Evolutionary conservation across 2,888 invertebrate genomes (phyloP).

Genomic region (Chymomyza fuscimana): DNA sequence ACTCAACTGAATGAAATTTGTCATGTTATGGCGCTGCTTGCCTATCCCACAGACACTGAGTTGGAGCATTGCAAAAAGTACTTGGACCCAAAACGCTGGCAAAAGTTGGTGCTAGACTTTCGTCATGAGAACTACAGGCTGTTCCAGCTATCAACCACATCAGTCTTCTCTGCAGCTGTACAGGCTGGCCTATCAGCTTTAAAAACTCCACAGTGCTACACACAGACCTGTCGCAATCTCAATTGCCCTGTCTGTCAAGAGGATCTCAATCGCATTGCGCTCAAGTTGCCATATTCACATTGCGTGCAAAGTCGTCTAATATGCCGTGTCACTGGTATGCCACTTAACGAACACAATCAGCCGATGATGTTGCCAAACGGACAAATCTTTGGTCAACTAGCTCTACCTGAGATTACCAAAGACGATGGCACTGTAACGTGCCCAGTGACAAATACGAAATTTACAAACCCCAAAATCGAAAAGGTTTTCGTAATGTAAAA

Average conservation of each 20-base stretch:
- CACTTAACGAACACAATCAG: constrained; percentile 98
- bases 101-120: constrained; percentile 92
- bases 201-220: constrained; percentile 94
- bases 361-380: constrained; percentile 99
- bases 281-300: constrained; percentile 94
- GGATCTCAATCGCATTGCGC: constrained; percentile 92
- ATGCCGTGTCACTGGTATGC: constrained; percentile 93
- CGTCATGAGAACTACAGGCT: constrained; percentile 95
- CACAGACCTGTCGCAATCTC: constrained; percentile 86
- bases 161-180: constrained; percentile 91
- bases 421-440: constrained; percentile 96
- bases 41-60: constrained; percentile 91
- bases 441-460: constrained; percentile 95
- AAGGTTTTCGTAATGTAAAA: constrained; percentile 97
- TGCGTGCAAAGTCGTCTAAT: constrained; percentile 97
- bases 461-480: constrained; percentile 93
- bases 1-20: constrained; percentile 93
- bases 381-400: constrained; percentile 96
- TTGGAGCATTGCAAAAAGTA: constrained; percentile 86
- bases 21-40: constrained; percentile 96
- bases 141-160: constrained; percentile 94
- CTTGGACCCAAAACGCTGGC: constrained; percentile 87
- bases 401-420: constrained; percentile 94
- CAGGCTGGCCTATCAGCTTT: constrained; percentile 94
- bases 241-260: constrained; percentile 96